Conservation (phyloP, 2,797 vertebrate genomes). For the Lemur catta region DNA sequence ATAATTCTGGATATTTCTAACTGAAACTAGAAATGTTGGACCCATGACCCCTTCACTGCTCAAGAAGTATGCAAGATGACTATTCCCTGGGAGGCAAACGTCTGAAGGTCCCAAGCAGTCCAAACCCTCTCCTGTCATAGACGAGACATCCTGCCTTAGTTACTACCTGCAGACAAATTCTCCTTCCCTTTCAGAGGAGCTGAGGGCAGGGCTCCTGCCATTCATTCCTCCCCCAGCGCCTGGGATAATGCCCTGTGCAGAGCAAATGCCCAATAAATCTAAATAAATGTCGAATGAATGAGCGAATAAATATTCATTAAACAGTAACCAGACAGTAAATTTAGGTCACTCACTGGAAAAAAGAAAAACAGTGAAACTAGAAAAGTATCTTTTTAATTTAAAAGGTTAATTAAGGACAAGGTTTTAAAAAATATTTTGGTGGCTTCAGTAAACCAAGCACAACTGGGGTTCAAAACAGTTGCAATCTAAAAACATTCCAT, state of each 20-base stretch:
- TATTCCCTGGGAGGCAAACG: neutral
- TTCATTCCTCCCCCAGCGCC: neutral
- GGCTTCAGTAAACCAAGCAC: slow-evolving; percentile 57
- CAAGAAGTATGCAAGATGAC: neutral
- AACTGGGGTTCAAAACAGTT: slow-evolving; percentile 24
- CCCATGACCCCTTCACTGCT: neutral
- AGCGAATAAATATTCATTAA: slow-evolving; percentile 68
- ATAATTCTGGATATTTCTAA: neutral
- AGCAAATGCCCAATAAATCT: slow-evolving; percentile 56
- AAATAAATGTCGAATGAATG: slow-evolving; percentile 59
- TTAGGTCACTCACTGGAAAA: slow-evolving; percentile 64
- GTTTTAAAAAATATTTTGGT: slow-evolving; percentile 63
- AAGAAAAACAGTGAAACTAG: slow-evolving; percentile 70
- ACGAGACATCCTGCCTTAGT: neutral
- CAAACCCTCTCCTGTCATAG: neutral
- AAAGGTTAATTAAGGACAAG: slow-evolving; percentile 74
- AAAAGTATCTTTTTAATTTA: slow-evolving; percentile 65
- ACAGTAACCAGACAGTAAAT: slow-evolving; percentile 72
- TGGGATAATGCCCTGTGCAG: neutral
- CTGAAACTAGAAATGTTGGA: neutral
- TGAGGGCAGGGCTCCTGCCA: neutral
- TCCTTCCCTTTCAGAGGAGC: neutral
- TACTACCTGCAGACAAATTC: neutral
- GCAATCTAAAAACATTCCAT: neutral
- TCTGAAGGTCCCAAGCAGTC: neutral